Base-by-base conservation (phyloP, 2,797 vertebrate species). In the Ctenochaetus hawaiiensis region DNA sequence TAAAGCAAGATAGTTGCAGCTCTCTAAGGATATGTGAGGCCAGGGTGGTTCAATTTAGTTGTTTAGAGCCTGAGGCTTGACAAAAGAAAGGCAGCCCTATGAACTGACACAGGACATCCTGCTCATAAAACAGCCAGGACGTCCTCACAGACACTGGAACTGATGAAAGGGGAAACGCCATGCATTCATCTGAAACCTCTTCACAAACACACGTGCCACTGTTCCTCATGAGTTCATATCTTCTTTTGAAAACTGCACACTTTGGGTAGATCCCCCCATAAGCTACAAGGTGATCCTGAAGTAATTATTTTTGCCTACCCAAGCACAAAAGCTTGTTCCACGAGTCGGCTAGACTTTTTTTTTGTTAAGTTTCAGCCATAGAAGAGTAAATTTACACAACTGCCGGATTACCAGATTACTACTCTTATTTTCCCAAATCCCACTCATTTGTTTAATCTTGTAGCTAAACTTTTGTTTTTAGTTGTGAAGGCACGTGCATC, bases 51-150 rank as follows among this genome's bases (percentile, higher is more conserved):
- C 80, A 79, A 49, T 87, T 86, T 64, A 88, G 65, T 17, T 65
- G 76, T 89, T 91, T 71, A 85, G 85, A 81, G 90, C 82, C 86
- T 37, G 48, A 60, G 85, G 86, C 76, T 73, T 60, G 72, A 93
- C 89, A 90, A 91, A 87, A 77, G 84, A 88, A 81, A 82, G 73
- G 70, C 80, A 78, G 70, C 52, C 74, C 72, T 78, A 72, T 81
- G 77, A 82, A 75, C 67, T 67, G 76, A 89, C 81, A 90, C 90
- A 93, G 90, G 89, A 93, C 86, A 67, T 91, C 91, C 90, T 92
- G 90, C 81, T 86, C 90, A 91, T 93, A 92, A 93, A 93, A 91
- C 84, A 64, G 82, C 83, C 86, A 89, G 85, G 90, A 91, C 44
- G 7, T 88, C 80, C 87, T 89, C 81, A 82, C 48, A 48, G 78